Base-by-base conservation (phyloP, 2,113 vertebrate species). In the Ia io region DNA sequence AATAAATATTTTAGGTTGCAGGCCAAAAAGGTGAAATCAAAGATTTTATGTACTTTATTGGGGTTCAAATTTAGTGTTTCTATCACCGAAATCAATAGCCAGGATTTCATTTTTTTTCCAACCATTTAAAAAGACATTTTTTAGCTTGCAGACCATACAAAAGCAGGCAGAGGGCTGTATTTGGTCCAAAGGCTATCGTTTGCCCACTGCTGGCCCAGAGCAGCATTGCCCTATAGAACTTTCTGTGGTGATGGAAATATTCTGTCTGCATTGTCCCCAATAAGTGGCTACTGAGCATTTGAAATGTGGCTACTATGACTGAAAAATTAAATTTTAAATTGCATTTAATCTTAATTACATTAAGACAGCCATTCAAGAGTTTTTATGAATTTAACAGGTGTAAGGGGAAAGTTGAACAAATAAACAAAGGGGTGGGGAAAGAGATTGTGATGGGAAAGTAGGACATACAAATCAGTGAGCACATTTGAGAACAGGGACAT, bases 311-410 rank as follows among this genome's bases (percentile, higher is more conserved):
- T 37, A 59, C 28, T 25, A 16, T 4, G 42, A 37, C 22, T 3
- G 37, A 85, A 49, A 86, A 86, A 85, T 17, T 17, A n/a, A 85
- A 67, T n/a, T 93, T 80, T 49, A 28, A 49, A 28, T 73, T 88
- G 18, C 11, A n/a, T 42, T 65, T 83, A 37, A 6, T 51, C 4
- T 77, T 77, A 80, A 70, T 59, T 59, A 59, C 56, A 53, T 63
- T 63, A 71, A 59, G 20, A 51, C 4, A 32, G 63, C 25, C 17
- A 63, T 56, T 88, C 44, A 44, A 6, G 59, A 17, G 11, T 88
- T 28, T 47, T 56, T 14, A 23, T 61, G 71, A 71, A 37, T 51
- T 44, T 47, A 84, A 47, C 14, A 63, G 20, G 28, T 37, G 7
- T 37, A 32, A 87, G 61, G 30, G 40, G 30, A 63, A 16, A 17